Percentiles rank a stretch among this genome's conserved stretches.
Conservation (phyloP, 2,888 invertebrate species). For the Physocephala rufipes region DNA sequence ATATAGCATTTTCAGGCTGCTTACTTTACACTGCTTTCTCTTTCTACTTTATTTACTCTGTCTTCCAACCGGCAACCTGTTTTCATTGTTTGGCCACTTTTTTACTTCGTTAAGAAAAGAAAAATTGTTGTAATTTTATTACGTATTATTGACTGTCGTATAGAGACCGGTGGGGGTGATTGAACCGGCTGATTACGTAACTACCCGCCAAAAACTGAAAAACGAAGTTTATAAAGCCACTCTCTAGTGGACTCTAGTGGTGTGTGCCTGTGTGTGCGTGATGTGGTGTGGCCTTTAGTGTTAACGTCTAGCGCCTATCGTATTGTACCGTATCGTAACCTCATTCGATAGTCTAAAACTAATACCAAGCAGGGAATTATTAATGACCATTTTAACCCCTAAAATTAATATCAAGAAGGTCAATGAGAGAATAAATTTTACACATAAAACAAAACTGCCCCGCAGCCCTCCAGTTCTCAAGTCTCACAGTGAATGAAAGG, state of each 20-base stretch:
- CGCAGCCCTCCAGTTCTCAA: too few species aligned
- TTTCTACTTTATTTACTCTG: not conserved
- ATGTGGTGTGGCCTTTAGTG: slow-evolving; percentile 33
- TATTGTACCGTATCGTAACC: too few species aligned
- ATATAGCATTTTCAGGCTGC: not conserved
- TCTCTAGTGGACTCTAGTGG: not conserved
- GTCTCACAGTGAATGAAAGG: not conserved
- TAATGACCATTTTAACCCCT: slow-evolving; percentile 35
- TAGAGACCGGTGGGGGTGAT: not conserved
- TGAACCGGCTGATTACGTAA: slow-evolving; percentile 13
- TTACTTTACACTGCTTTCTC: too few species aligned
- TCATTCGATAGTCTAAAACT: slow-evolving; percentile 43
- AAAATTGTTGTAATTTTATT: slow-evolving; percentile 48
- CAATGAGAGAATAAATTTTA: slow-evolving; percentile 31
- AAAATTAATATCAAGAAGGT: slow-evolving; percentile 32
- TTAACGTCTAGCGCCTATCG: slow-evolving; percentile 42
- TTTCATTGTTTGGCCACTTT: not conserved
- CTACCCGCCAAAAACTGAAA: slow-evolving; percentile 5
- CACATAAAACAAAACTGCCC: slow-evolving; percentile 10
- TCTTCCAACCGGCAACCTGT: not conserved
- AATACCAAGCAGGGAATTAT: slow-evolving; percentile 34
- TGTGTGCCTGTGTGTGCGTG: slow-evolving; percentile 18
- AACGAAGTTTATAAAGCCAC: not conserved
- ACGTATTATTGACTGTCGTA: too few species aligned
- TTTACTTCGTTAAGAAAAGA: slow-evolving; percentile 23